These are phyloP conservation scores for Lichenostomus cassidix DNA, from an alignment of 2,113 vertebrate species.

Conservation along the genomic window DNA sequence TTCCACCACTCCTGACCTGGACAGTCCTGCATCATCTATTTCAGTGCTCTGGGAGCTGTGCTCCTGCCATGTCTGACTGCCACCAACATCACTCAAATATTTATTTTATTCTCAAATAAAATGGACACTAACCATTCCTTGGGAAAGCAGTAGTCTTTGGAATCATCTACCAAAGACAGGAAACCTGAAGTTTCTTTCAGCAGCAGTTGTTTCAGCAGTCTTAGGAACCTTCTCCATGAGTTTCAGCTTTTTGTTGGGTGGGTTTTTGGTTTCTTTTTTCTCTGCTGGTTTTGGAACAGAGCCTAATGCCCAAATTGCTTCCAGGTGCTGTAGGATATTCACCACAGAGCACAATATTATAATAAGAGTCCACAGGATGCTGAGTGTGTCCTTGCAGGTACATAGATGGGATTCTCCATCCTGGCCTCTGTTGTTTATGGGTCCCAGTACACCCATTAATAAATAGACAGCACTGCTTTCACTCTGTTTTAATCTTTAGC, in stretches of 20 bases:
- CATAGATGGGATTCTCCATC: background rate
- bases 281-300: background rate
- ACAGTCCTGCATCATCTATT: background rate
- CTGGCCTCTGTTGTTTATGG: background rate
- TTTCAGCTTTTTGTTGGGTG: background rate
- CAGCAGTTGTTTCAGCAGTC: background rate
- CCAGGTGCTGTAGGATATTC: background rate
- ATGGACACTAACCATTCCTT: background rate
- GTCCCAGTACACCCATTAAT: background rate
- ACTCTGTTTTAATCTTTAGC: background rate
- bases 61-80: accelerated
- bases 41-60: background rate
- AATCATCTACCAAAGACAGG: background rate
- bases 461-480: background rate
- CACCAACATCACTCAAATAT: background rate
- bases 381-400: background rate
- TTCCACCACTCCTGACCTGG: background rate
- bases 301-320: background rate
- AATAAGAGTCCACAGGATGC: background rate
- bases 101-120: background rate
- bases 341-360: background rate
- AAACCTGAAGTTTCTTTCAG: background rate
- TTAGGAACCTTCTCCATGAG: background rate
- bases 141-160: background rate
- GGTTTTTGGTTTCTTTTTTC: accelerated